Evolutionary conservation across 2,113 vertebrate species (phyloP).

Genomic region (Calyptommatus sinebrachiatus): DNA sequence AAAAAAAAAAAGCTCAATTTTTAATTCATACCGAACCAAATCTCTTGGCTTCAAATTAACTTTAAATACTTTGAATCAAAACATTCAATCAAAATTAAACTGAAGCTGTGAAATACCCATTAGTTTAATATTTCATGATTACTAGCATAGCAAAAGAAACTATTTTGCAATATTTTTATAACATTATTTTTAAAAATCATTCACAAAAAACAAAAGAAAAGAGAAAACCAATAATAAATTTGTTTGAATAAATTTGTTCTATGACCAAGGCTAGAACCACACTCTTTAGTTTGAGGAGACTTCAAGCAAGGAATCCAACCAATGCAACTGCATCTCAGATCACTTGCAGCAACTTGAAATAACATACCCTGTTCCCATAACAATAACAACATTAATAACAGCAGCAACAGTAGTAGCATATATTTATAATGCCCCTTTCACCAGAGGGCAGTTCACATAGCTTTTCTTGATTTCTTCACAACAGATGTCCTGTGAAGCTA

Average conservation of each 20-base stretch:
- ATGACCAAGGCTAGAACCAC: no score
- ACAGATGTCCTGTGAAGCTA: no score
- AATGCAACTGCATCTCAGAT: no score
- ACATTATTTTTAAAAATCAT: not conserved
- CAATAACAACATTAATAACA: no score
- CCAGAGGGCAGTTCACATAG: no score
- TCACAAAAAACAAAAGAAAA: not conserved
- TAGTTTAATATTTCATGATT: not conserved
- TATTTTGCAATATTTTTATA: not conserved
- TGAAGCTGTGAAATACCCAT: not conserved
- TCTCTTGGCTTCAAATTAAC: constrained; percentile 1
- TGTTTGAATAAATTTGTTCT: not conserved
- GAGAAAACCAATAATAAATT: not conserved
- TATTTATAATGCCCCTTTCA: no score
- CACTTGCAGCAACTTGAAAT: no score
- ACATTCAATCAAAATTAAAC: not conserved
- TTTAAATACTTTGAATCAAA: not conserved
- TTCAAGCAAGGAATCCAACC: no score
- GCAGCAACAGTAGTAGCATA: no score
- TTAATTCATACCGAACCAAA: not conserved
- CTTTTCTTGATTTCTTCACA: no score
- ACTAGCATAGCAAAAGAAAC: not conserved
- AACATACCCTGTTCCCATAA: no score
- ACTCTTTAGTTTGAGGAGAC: no score
- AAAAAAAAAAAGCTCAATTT: not conserved